Evolutionary conservation across 2,113 vertebrate species (phyloP), one percentile per base, ranked within the genome.

Genomic region (Neodon shergylaensis): DNA sequence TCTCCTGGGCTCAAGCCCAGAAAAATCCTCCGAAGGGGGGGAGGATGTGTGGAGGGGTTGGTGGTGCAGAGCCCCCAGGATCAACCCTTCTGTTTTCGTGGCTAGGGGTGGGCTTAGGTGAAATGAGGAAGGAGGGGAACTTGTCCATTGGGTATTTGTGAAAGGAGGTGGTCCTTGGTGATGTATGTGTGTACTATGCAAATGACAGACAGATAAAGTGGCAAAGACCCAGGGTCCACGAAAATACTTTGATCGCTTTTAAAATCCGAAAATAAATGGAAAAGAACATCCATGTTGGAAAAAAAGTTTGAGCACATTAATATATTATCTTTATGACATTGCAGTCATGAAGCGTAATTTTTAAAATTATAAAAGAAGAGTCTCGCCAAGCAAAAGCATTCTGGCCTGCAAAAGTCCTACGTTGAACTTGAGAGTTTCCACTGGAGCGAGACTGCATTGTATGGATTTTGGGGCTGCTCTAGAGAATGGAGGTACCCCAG

Each of bases 141-240:
- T 68, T 96, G 81, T 39, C 92, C 63, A 78, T 58, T 92, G 84
- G 90, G 88, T 82, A 31, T 92, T 91, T 88, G 63, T 85, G 36
- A 68, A 89, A 87, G 88, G 93, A 93, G 87, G 90, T 94, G 94
- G 83, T 92, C 79, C 87, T 74, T 66, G 28, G 66, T 86, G 85
- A 61, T 85, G 63, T 47, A 4, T 65, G 89, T 68, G 78, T 49
- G 44, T 9, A 2, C 22, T 17, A 58, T n/a, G 86, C 52, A 85
- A 96, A 88, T 90, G 84, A 87, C 49, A 72, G 85, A 19, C 33
- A 72, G 84, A 26, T 22, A 11, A 87, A 81, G 68, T 73, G 58
- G 17, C 68, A 28, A 93, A 36, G 74, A 81, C 70, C 11, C 73
- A 88, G 36, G 5, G 54, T 4, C 58, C 24, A 3, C 19, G n/a